A percentile compares a stretch with the other conserved stretches of the same genome.
phyloP scores from a whole-genome alignment of 2,888 invertebrate species.

The Sylvicola fuscatus region DNA sequence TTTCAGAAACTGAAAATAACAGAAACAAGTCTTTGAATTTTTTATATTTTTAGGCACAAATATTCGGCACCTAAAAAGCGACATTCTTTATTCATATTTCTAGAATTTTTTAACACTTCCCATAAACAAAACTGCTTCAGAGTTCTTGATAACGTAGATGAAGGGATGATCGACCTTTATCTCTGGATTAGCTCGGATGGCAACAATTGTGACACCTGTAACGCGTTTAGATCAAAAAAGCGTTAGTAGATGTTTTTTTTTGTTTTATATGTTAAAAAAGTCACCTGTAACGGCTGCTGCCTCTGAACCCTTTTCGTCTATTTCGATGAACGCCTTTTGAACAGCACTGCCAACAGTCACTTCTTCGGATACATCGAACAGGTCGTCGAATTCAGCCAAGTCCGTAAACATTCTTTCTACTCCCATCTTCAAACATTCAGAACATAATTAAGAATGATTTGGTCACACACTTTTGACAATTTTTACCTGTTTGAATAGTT shows the following conservation, averaged over 20 bases:
- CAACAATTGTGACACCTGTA: too few relatives aligned
- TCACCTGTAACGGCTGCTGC: constrained; percentile 68
- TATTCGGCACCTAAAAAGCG: too few relatives aligned
- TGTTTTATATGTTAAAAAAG: background rate
- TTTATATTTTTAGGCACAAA: too few relatives aligned
- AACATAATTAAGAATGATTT: too few relatives aligned
- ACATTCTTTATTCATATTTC: too few relatives aligned
- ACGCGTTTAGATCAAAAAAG: background rate
- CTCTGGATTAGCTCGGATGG: too few relatives aligned
- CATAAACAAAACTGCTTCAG: background rate
- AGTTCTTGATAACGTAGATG: background rate
- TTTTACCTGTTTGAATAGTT: constrained; percentile 46
- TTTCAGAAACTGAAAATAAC: too few relatives aligned
- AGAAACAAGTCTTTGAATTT: too few relatives aligned
- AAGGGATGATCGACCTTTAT: constrained; percentile 1
- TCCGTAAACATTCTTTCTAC: constrained; percentile 34
- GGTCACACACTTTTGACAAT: constrained; percentile 7
- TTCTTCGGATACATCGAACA: constrained; percentile 28
- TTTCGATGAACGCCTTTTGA: constrained; percentile 70
- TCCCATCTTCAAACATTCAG: too few relatives aligned
- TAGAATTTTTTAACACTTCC: constrained; percentile 1
- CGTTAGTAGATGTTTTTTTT: background rate
- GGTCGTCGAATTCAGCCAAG: constrained; percentile 40
- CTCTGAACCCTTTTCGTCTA: constrained; percentile 75
- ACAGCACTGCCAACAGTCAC: constrained; percentile 47